Evolutionary conservation across 2,797 vertebrate genomes (phyloP), one percentile per base, ranked within the genome.

Genomic region (Hybognathus amarus): DNA sequence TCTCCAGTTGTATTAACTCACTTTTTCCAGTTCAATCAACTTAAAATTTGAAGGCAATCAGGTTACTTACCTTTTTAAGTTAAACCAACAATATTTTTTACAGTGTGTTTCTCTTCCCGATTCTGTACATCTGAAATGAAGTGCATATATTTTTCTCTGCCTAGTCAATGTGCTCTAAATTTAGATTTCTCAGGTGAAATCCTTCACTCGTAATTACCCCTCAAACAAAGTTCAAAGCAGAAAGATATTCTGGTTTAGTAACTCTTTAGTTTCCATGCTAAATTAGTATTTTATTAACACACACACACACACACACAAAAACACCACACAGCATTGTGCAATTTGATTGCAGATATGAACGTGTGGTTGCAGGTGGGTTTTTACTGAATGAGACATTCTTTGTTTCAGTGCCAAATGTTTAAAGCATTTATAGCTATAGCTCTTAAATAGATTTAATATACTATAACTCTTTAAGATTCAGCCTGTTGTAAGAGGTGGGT

Each of bases 321-420:
- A 27, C n/a, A 76, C 54, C 15, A 45, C 30, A 40, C 22, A 76
- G 40, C 20, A 36, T 67, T 67, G 77, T 78, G 69, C 52, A 70
- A 50, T 63, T 69, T 59, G 40, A 74, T 76, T 81, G 64, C 17
- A 63, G 18, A 63, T 24, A 77, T 30, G 12, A 67, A 64, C 17
- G 17, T 2, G 38, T 22, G 76, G 20, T 45, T 79, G 63, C 18
- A 5, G 8, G 76, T 64, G 40, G 2, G 42, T 40, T 67, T 56
- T 77, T 40, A 27, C 64, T 54, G 74, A 30, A 30, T 18, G 15
- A 36, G 73, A 36, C 18, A 52, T 33, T 2, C 52, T 52, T 73
- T 86, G 77, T 83, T 80, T 71, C 45, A 22, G 45, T 77, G 79
- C 70, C 81, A 83, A 67, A 79, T 47, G 33, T 79, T 66, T 47